A percentile compares a stretch with the other conserved stretches of the same genome.
Evolutionary conservation across 1,140 invertebrate genomes (phyloP).

Genomic region (Euwallacea fornicatus): DNA sequence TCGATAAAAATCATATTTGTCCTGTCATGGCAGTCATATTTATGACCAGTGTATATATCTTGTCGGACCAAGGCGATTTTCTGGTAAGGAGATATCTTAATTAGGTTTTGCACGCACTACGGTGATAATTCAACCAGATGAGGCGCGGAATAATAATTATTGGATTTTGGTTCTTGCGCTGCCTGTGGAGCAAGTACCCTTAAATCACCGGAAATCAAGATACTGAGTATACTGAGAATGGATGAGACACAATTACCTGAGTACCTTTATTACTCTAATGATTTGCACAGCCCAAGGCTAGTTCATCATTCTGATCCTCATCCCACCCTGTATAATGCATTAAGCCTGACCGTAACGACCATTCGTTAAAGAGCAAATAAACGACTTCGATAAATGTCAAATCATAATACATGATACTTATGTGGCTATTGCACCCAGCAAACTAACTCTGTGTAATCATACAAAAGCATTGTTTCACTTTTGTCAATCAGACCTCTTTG

Average conservation of each 20-base stretch:
- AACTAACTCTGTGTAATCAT: too few relatives aligned
- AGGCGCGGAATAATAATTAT: conserved; percentile 29
- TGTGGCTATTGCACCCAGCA: too few relatives aligned
- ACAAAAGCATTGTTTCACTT: too few relatives aligned
- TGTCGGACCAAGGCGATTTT: conserved; percentile 19
- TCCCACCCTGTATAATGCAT: too few relatives aligned
- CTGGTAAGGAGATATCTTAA: conserved; percentile 26
- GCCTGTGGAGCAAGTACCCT: conserved; percentile 13
- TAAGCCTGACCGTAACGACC: not conserved
- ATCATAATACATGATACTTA: not conserved
- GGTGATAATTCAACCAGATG: conserved; percentile 22
- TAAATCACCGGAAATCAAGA: conserved; percentile 12
- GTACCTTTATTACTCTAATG: too few relatives aligned
- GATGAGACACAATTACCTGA: too few relatives aligned
- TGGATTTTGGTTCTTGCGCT: conserved; percentile 5
- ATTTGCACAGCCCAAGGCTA: too few relatives aligned
- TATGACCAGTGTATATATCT: conserved; percentile 22
- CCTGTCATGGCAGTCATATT: conserved; percentile 23
- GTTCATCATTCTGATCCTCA: too few relatives aligned
- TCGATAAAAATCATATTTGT: conserved; percentile 27
- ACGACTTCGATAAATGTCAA: not conserved
- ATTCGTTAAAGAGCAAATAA: not conserved
- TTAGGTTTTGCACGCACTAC: conserved; percentile 29
- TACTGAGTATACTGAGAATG: too few relatives aligned
- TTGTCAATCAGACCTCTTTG: too few relatives aligned